Conservation (phyloP, 37 sponge, comb jelly and placozoan species). For the Chondrilla cf. caribensis region DNA sequence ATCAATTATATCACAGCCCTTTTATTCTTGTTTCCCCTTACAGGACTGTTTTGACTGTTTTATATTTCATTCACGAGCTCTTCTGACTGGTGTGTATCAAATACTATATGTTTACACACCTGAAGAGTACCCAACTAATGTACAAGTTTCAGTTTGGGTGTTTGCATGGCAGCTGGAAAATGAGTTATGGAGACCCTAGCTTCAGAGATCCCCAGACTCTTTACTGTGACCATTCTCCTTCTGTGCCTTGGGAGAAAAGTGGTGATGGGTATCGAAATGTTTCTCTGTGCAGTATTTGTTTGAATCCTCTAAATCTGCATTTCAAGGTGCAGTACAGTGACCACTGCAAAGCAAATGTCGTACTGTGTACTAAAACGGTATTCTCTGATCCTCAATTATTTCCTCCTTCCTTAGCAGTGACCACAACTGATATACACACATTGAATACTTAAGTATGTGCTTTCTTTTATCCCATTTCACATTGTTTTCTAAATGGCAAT, state of each 20-base stretch:
- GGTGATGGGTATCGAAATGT: not conserved
- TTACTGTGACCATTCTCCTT: not conserved
- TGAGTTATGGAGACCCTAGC: no score
- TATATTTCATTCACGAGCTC: slow-evolving; percentile 31
- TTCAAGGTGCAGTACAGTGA: not conserved
- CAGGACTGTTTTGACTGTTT: slow-evolving; percentile 24
- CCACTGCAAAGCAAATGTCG: not conserved
- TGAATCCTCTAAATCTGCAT: not conserved
- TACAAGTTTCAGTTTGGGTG: not conserved
- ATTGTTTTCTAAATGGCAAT: no score
- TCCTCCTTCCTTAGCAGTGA: not conserved
- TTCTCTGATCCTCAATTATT: no score
- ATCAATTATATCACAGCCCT: no score
- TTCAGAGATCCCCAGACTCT: not conserved
- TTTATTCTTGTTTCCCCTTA: not conserved
- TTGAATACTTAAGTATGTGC: no score
- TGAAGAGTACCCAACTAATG: slow-evolving; percentile 30
- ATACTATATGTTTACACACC: slow-evolving; percentile 54
- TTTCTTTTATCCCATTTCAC: no score
- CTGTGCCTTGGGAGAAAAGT: not conserved
- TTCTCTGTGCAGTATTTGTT: slow-evolving; percentile 1
- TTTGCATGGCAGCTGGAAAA: slow-evolving; percentile 3
- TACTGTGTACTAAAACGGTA: not conserved
- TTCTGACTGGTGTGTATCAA: slow-evolving; percentile 46
- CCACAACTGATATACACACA: no score